Base-by-base conservation (phyloP, 1,140 invertebrate genomes). In the Megathymus violae region DNA sequence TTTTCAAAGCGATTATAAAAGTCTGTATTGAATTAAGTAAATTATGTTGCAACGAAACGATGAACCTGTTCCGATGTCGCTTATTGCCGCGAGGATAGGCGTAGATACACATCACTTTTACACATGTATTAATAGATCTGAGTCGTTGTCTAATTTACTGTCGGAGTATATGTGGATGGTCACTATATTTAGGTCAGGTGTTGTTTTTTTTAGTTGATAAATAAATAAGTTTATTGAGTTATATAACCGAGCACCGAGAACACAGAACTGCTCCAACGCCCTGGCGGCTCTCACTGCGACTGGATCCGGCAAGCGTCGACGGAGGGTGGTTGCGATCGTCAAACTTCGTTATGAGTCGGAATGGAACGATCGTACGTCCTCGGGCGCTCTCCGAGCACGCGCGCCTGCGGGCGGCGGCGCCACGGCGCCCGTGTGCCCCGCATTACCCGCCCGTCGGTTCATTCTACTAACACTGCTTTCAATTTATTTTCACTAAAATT, bases 201-300 rank as follows among this genome's bases (percentile, higher is more conserved):
- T 70, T 61, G 68, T n/a, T 74, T 76, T 74, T 80, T 78, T 78
- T 48, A 83, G 73, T 80, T 82, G 76, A 85, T 90, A 90, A 78
- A 85, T 88, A 88, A 86, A 89, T 87, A 89, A 88, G 83, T 90
- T 88, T 87, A 83, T 82, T 82, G 72, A 85, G 82, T 91, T 91
- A 91, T 84, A 91, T 91, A 91, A 91, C 79, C 86, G 75, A 82
- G 72, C 82, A 83, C 77, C 66, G 70, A 68, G 72, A 71, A 78
- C 77, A 76, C 64, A 75, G 78, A 80, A 79, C 76, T 81, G 76
- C 71, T 80, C 82, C 82, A 82, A 84, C 86, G 85, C 85, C 85
- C 83, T 64, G 80, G 82, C 80, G 85, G 85, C 78, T 76, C 76
- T 80, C 83, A 82, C 84, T 86, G 82, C 84, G 88, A 89, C 88